Percentiles rank a stretch among this genome's conserved stretches.
Evolutionary conservation across 2,113 vertebrate genomes (phyloP).

Genomic region (Carlito syrichta): DNA sequence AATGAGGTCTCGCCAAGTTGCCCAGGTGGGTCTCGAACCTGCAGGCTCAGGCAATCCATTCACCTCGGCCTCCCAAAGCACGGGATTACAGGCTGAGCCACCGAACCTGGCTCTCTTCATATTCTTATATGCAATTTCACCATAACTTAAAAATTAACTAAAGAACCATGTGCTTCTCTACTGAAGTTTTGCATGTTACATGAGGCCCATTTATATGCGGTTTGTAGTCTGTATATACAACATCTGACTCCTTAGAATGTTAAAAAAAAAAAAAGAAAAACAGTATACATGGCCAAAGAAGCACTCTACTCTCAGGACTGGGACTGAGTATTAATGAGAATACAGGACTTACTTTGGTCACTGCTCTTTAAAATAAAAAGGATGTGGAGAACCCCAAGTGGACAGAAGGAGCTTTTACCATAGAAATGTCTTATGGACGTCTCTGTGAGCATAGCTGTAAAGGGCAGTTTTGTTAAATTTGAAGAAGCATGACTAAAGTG

Average conservation of each 20-base stretch:
- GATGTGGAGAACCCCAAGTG: neutral
- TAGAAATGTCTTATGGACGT: neutral
- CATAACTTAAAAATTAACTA: neutral
- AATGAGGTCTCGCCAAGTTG: too few relatives aligned
- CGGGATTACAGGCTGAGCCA: too few relatives aligned
- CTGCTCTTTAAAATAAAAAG: neutral
- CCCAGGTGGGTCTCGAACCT: too few relatives aligned
- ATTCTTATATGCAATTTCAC: neutral
- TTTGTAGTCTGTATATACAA: neutral
- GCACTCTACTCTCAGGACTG: neutral
- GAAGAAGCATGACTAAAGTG: neutral
- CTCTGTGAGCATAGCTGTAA: neutral
- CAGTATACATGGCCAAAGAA: neutral
- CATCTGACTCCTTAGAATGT: neutral
- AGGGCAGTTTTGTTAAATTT: neutral
- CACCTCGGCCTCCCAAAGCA: too few relatives aligned
- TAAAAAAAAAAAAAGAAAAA: neutral
- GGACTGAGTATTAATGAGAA: neutral
- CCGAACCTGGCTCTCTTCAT: too few relatives aligned
- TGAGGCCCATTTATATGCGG: neutral
- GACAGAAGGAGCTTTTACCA: neutral
- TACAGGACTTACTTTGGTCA: neutral
- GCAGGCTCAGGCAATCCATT: too few relatives aligned
- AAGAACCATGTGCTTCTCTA: neutral
- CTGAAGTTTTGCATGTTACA: neutral